Conservation (phyloP, 1,140 invertebrate species). For the Aricia agestis region DNA sequence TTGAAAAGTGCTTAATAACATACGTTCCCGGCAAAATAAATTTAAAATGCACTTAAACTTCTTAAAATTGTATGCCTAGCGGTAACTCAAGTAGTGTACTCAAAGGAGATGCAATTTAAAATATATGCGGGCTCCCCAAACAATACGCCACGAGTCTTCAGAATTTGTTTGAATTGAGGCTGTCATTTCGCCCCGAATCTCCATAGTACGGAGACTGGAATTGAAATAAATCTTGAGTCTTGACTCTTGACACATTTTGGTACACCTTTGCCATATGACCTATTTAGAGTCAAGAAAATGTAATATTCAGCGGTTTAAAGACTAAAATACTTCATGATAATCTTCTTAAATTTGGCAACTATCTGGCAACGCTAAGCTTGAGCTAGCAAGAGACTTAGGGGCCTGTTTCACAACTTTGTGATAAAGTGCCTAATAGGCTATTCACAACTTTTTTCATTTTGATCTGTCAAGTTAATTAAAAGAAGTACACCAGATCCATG, state of each 20-base stretch:
- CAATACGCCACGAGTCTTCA: constrained; percentile 29
- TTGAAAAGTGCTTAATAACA: not conserved
- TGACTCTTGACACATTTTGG: not conserved
- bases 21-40: not conserved
- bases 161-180: not conserved
- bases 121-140: constrained; percentile 55
- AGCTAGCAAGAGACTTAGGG: too few relatives aligned
- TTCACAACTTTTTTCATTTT: too few relatives aligned
- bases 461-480: too few relatives aligned
- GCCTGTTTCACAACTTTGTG: too few relatives aligned
- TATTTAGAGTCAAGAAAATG: too few relatives aligned
- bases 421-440: too few relatives aligned
- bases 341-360: too few relatives aligned
- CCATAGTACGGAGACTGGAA: not conserved
- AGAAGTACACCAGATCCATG: too few relatives aligned
- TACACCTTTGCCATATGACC: not conserved
- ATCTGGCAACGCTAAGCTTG: too few relatives aligned
- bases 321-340: too few relatives aligned
- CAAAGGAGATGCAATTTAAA: constrained; percentile 59
- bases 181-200: not conserved
- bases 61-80: not conserved
- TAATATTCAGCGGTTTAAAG: too few relatives aligned
- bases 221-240: not conserved
- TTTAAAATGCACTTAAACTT: constrained; percentile 4
- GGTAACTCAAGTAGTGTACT: constrained; percentile 28